A percentile compares a stretch with the other conserved stretches of the same genome.
These are phyloP conservation scores for Cremastinae sp. DNA, from an alignment of 2,888 invertebrate genomes.

Conservation along the genomic window DNA sequence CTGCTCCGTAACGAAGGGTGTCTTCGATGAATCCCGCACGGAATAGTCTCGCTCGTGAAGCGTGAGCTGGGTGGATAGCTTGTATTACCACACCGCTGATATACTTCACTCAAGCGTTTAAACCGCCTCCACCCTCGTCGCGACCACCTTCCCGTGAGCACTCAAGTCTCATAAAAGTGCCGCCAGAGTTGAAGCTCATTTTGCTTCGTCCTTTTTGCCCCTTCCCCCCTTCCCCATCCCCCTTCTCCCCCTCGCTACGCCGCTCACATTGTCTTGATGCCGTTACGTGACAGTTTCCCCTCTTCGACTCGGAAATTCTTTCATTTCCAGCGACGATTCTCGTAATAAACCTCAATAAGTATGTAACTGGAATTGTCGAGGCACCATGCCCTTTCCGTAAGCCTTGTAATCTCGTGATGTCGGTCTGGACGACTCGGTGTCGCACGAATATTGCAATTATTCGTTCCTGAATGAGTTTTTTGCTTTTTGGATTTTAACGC, in stretches of 20 bases:
- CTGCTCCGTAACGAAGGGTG: conserved; percentile 70
- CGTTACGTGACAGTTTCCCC: conserved; percentile 8
- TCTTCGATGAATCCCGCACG: conserved; percentile 73
- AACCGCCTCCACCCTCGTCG: conserved; percentile 27
- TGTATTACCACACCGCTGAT: conserved; percentile 48
- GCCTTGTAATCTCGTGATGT: conserved; percentile 41
- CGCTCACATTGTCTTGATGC: conserved; percentile 23
- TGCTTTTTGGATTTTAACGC: too few relatives aligned
- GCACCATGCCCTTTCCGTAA: conserved; percentile 23
- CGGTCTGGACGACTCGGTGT: conserved; percentile 14
- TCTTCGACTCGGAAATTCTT: conserved; percentile 19
- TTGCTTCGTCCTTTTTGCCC: conserved; percentile 9
- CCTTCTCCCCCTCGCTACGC: too few relatives aligned
- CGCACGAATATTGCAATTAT: not conserved
- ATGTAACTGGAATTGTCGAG: conserved; percentile 39
- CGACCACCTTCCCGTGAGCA: conserved; percentile 22
- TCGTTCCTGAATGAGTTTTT: too few relatives aligned
- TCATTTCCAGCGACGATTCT: conserved; percentile 57
- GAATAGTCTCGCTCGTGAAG: conserved; percentile 55
- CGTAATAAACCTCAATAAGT: conserved; percentile 53
- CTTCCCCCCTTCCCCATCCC: too few relatives aligned
- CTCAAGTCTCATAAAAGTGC: conserved; percentile 57
- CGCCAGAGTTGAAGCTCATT: conserved; percentile 59
- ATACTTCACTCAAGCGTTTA: conserved; percentile 48
- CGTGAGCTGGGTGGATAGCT: conserved; percentile 44